Evolutionary conservation across 2,113 vertebrate species (phyloP), one percentile per base, ranked within the genome.

Genomic region (Corapipo altera): DNA sequence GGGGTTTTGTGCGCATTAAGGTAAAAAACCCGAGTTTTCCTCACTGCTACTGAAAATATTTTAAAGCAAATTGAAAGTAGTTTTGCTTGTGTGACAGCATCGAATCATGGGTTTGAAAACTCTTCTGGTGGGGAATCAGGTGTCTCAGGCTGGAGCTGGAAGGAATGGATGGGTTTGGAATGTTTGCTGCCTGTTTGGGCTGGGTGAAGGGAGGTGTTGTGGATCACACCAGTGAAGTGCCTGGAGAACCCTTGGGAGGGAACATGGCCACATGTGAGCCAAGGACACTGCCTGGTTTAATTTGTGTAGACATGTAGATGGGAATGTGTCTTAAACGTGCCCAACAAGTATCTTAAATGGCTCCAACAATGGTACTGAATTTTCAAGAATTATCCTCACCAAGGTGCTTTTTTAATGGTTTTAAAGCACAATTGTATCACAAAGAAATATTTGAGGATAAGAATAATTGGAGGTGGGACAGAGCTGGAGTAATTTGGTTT

Each of bases 241-340:
- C 44, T 19, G 59, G n/a, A 58, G 35, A 37, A 3, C 13, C 66
- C 48, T 39, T n/a, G 72, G 24, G 32, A 58, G n/a, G 39, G 52
- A 39, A 2, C 5, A 16, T 15, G 55, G 55, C 54, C 12, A 10
- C 32, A 57, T 15, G 8, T 9, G 51, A 57, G 15, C 67, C 8
- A 2, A 1, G 12, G 69, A 6, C 33, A 12, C 33, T 22, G 2
- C n/a, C 18, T 67, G 62, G 16, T 28, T 87, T 49, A 21, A 16
- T 74, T 28, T 32, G 1, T 5, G 12, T 7, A 21, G 72, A 15
- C 4, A 1, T 3, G 2, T 21, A 30, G 8, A 5, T 32, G 37
- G 32, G 48, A 76, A 54, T 8, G 10, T 15, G 22, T 20, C 57
- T 62, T 48, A 10, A 18, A 15, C 18, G 32, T 26, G 39, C 54